Conservation (phyloP, 2,888 invertebrate genomes). For the Pseudococcus longispinus region DNA sequence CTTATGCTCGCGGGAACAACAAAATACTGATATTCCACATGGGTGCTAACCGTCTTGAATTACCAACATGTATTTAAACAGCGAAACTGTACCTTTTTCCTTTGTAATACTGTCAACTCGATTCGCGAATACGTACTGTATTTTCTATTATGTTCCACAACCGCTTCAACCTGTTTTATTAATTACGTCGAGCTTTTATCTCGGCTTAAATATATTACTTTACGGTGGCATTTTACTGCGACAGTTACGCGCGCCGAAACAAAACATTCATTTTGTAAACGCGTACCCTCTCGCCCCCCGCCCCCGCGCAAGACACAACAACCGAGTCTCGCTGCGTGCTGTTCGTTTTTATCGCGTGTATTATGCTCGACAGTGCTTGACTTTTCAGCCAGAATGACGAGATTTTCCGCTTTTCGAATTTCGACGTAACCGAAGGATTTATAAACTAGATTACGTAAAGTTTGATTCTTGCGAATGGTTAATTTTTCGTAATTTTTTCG, state of each 20-base stretch:
- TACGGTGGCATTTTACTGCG: conserved; percentile 46
- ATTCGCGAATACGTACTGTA: conserved; percentile 10
- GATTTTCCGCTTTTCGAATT: not conserved
- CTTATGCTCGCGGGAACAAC: conserved; percentile 54
- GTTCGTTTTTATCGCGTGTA: not conserved
- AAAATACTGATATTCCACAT: conserved; percentile 55
- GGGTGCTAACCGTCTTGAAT: conserved; percentile 54
- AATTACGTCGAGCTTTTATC: conserved; percentile 54
- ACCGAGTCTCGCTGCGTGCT: not conserved
- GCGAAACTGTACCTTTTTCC: conserved; percentile 44
- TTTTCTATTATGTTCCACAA: conserved; percentile 53
- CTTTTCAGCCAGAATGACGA: not conserved
- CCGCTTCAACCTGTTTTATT: conserved; percentile 55
- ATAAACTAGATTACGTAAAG: too few relatives aligned
- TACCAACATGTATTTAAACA: conserved; percentile 50
- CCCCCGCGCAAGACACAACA: not conserved
- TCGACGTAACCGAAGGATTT: too few relatives aligned
- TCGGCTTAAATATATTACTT: conserved; percentile 49
- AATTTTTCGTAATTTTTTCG: too few relatives aligned
- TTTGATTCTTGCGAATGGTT: too few relatives aligned
- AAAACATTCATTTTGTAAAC: conserved; percentile 49
- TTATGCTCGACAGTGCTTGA: not conserved
- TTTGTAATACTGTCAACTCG: conserved; percentile 51
- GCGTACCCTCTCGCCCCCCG: not conserved
- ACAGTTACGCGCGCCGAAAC: conserved; percentile 45